Percentiles rank a stretch among this genome's conserved stretches.
phyloP scores from a whole-genome alignment of 2,888 invertebrate species.

The Ctena decussata region DNA sequence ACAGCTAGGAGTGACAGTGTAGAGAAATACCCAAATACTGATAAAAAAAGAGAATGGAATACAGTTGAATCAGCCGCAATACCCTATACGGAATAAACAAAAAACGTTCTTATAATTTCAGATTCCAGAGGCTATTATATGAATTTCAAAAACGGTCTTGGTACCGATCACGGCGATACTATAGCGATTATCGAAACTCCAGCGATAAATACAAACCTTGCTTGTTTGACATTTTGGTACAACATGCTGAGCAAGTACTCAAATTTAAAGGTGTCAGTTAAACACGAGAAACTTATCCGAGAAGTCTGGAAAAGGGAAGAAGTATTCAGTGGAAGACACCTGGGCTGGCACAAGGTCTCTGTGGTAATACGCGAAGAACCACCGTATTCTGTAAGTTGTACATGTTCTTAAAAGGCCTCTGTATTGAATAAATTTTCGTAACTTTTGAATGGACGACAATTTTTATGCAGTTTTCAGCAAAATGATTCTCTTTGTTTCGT shows the following conservation, averaged over 20 bases:
- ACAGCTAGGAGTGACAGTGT: too few species aligned
- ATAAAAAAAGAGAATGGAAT: too few species aligned
- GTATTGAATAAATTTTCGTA: too few species aligned
- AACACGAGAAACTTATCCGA: neutral
- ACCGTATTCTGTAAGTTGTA: conserved; percentile 39
- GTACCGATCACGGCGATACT: neutral
- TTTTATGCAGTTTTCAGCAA: too few species aligned
- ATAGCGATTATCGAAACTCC: conserved; percentile 44
- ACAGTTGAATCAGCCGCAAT: too few species aligned
- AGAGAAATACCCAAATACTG: too few species aligned
- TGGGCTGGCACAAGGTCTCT: conserved; percentile 32
- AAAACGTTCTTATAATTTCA: too few species aligned
- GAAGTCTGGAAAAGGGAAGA: neutral
- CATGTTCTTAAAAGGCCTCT: too few species aligned
- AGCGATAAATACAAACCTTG: neutral
- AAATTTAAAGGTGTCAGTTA: conserved; percentile 37
- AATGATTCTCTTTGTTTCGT: too few species aligned
- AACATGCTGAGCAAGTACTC: conserved; percentile 29
- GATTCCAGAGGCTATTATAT: conserved; percentile 36
- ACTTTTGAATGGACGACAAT: neutral
- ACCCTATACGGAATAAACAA: too few species aligned
- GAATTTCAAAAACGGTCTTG: conserved; percentile 18
- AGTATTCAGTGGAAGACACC: neutral
- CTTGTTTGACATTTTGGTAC: conserved; percentile 56
- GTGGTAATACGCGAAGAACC: conserved; percentile 11